These are phyloP conservation scores for Oscheius sp. DNA, from an alignment of 2,888 invertebrate genomes.

Conservation along the genomic window DNA sequence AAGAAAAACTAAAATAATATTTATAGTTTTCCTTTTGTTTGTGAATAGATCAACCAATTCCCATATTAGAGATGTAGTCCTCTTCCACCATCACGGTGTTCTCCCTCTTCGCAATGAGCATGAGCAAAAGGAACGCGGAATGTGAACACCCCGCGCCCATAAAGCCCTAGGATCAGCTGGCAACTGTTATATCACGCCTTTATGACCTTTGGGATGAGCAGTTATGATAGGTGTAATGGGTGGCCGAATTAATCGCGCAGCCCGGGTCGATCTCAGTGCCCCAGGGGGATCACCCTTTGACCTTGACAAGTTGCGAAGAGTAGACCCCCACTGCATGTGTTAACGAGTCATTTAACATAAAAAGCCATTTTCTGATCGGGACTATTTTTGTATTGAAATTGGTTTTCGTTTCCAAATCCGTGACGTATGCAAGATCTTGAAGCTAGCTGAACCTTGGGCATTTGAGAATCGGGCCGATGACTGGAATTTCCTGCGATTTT, in stretches of 20 bases:
- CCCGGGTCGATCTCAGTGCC: conserved; percentile 23
- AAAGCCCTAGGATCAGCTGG: conserved; percentile 17
- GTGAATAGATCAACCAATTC: no score
- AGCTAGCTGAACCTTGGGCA: neutral
- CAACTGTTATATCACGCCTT: conserved; percentile 15
- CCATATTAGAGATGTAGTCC: no score
- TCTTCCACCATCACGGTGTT: neutral
- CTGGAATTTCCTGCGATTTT: conserved; percentile 14
- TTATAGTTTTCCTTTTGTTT: neutral
- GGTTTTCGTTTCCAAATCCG: neutral
- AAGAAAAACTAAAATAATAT: neutral
- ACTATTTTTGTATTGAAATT: neutral
- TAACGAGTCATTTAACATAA: conserved; percentile 24
- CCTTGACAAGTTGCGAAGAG: conserved; percentile 30
- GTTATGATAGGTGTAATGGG: conserved; percentile 30
- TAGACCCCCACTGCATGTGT: conserved; percentile 15
- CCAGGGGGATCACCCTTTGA: conserved; percentile 22
- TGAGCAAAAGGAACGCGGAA: neutral
- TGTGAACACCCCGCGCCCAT: neutral
- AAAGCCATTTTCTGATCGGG: neutral
- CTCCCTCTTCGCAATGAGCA: neutral
- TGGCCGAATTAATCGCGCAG: conserved; percentile 26
- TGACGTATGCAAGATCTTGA: conserved; percentile 2
- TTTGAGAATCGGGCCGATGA: neutral
- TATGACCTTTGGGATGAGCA: conserved; percentile 22